Conservation (phyloP, 2,113 vertebrate genomes). For the Dromas ardeola region DNA sequence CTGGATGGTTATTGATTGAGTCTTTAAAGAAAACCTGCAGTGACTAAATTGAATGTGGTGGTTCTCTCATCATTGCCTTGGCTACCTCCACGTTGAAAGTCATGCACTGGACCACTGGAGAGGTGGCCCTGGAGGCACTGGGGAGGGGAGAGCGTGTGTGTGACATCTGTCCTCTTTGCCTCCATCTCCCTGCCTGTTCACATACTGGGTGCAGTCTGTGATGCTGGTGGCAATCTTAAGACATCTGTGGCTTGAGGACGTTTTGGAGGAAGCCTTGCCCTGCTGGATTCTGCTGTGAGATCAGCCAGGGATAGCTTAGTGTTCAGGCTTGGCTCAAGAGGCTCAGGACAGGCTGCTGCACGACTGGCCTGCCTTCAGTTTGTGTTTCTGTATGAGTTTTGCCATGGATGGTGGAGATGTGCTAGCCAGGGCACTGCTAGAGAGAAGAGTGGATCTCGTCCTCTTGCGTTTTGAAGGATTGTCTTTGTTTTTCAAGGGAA, state of each 20-base stretch:
- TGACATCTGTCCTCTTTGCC: not conserved
- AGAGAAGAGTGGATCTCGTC: not conserved
- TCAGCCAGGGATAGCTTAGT: not conserved
- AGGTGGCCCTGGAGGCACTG: not conserved
- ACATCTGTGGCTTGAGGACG: rapidly evolving
- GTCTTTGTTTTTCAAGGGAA: not conserved
- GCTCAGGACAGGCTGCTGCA: not conserved
- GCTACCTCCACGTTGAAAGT: not conserved
- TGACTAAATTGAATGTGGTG: rapidly evolving
- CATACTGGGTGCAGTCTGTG: not conserved
- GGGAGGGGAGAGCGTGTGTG: rapidly evolving
- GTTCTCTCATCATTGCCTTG: not conserved
- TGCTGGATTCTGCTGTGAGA: not conserved
- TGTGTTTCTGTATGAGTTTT: not conserved
- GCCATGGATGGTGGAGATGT: not conserved
- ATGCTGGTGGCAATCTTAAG: not conserved
- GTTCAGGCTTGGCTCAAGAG: not conserved
- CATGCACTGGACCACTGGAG: rapidly evolving
- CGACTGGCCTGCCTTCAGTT: not conserved
- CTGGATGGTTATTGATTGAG: not conserved
- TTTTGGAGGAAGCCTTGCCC: not conserved
- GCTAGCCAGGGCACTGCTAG: not conserved
- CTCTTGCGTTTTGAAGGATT: not conserved
- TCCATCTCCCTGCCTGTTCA: not conserved
- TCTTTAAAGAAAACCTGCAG: not conserved